Evolutionary conservation across 1,140 invertebrate species (phyloP), one percentile per base, ranked within the genome.

Genomic region (Hormaphis cornu): DNA sequence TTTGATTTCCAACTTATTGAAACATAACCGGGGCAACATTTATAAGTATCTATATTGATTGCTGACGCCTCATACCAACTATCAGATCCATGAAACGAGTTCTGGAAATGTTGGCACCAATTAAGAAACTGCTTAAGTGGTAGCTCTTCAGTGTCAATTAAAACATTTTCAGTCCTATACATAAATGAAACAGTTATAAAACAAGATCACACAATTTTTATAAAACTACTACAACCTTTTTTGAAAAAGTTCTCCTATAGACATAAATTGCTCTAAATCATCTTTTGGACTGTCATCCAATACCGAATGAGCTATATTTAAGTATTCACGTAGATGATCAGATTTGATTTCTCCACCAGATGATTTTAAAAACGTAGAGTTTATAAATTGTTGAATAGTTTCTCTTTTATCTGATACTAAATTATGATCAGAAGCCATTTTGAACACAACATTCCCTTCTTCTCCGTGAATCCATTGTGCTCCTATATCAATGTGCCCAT

Each of bases 391-490:
- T 46, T 8, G 76, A 77, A 26, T 76, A 10, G 46, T 61, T 37
- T 75, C 71, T 75, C 79, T 8, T 86, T 73, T 2, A 87, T 61
- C 50, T 14, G 46, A 63, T 35, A 70, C 28, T 58, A 72, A 72
- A 73, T 81, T 76, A 12, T 83, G 72, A 37, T 82, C 79, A 56
- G 83, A 83, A 0, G 85, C 85, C 37, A 86, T 73, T 61, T 87
- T 77, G 75, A 82, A 90, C 1, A 89, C 84, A 12, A 81, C 74
- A 78, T 93, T 90, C 20, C 79, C 82, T 71, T 84, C 78, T 76
- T 91, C 84, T 16, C 91, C 91, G 74, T 94, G 91, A 73, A 91
- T 82, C 87, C 88, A 91, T 74, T 93, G 88, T 22, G 89, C 91
- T 6, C 92, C 91, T 16, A 93, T 71, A 77, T 95, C 92, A 8